Evolutionary conservation across 1,140 invertebrate species (phyloP).

Genomic region (Drosophila mayri): DNA sequence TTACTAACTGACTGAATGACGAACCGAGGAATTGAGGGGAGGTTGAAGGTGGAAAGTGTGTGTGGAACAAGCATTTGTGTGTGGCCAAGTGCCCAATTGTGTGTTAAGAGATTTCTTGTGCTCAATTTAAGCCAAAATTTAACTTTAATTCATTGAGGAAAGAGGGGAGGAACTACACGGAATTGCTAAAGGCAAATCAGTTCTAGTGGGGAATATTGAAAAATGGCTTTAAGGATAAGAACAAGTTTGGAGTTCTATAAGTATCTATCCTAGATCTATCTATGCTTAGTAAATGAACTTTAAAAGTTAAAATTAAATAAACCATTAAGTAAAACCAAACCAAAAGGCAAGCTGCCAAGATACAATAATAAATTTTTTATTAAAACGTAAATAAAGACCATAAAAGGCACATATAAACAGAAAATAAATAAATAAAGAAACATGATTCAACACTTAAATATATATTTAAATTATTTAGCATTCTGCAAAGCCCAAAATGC

Average conservation of each 20-base stretch:
- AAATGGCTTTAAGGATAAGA: neutral
- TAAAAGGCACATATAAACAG: too few species aligned
- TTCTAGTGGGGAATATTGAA: neutral
- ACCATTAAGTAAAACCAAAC: neutral
- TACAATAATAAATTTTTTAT: neutral
- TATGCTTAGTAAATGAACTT: neutral
- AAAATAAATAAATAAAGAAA: too few species aligned
- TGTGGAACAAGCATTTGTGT: slow-evolving; percentile 24
- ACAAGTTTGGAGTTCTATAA: neutral
- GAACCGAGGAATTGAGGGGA: slow-evolving; percentile 33
- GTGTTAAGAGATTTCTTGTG: slow-evolving; percentile 29
- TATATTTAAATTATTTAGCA: neutral
- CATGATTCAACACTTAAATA: too few species aligned
- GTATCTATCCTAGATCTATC: too few species aligned
- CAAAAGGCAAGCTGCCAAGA: neutral
- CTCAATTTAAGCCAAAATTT: slow-evolving; percentile 26
- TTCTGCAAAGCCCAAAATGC: neutral
- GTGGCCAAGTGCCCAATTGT: slow-evolving; percentile 35
- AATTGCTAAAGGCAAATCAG: neutral
- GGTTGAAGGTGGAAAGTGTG: slow-evolving; percentile 13
- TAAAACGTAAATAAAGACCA: too few species aligned
- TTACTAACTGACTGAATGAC: slow-evolving; percentile 57
- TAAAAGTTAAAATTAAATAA: too few species aligned
- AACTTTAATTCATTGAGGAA: slow-evolving; percentile 27
- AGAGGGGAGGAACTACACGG: neutral